Base-by-base conservation (phyloP, 2,888 invertebrate species). In the Drosophila pegasa region DNA sequence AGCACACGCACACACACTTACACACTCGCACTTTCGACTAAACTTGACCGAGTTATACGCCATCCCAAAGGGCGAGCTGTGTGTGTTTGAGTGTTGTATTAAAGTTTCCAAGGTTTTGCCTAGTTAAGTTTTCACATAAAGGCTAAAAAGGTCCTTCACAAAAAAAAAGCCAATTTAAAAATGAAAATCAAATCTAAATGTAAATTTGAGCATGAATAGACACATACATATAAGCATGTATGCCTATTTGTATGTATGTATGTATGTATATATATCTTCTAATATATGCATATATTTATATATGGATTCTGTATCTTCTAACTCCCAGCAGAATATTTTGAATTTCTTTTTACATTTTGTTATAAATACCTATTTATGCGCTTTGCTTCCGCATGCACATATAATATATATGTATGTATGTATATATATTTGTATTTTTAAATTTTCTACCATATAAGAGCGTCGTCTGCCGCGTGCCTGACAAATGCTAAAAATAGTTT, bases 31-130 rank as follows among this genome's bases (percentile, higher is more conserved):
- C 57, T 74, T 76, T 77, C 35, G 69, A 47, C 70, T 84, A 80
- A 84, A 84, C 83, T 84, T 84, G 85, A 80, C 83, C 83, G 79
- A 85, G 62, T 85, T 85, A 18, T 31, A 59, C 40, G 60, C 52
- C 61, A 2, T 33, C 31, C 40, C 47, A 35, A 22, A n/a, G 55
- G 22, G 51, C 31, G 33, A 41, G 12, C 9, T 50, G 29, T 33
- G 29, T 33, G 43, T 55, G 40, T 40, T 20, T 25, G 14, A 22
- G 33, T 47, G 50, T 41, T 37, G 33, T 37, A 43, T 64, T 52
- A 27, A 75, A 65, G 64, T 73, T 76, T 18, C 43, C 66, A 76
- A 76, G 70, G 76, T 48, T 69, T 27, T 50, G 55, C 40, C 12
- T 22, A 31, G 29, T 58, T 55, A 41, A 29, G 8, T 4, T 25